These are phyloP conservation scores for Poecilia wingei DNA, from an alignment of 2,797 vertebrate genomes.

Conservation along the genomic window DNA sequence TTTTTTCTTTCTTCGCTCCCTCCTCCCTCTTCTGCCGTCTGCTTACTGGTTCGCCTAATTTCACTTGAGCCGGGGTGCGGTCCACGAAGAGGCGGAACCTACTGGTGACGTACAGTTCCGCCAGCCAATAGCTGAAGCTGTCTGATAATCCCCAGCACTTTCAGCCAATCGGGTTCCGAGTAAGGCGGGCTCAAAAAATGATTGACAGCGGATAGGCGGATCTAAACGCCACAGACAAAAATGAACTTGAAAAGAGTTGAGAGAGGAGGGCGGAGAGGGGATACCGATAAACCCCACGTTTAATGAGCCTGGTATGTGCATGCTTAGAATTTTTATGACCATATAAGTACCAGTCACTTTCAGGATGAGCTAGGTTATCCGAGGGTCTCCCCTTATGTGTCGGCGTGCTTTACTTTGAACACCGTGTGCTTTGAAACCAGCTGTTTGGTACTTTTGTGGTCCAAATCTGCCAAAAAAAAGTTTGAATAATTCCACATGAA, in stretches of 20 bases:
- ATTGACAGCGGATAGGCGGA: constrained; percentile 39
- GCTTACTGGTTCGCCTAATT: constrained; percentile 68
- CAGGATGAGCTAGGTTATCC: constrained; percentile 69
- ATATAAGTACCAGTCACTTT: constrained; percentile 82
- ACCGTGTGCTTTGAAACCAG: constrained; percentile 37
- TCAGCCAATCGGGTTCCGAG: constrained; percentile 60
- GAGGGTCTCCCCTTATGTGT: constrained; percentile 58
- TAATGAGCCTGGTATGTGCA: constrained; percentile 84
- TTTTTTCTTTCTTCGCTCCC: constrained; percentile 30
- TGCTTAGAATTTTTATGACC: constrained; percentile 83
- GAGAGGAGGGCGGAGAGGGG: constrained; percentile 46
- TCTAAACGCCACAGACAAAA: constrained; percentile 26
- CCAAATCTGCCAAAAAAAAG: constrained; percentile 9
- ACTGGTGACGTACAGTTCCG: constrained; percentile 3
- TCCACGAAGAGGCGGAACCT: constrained; percentile 63
- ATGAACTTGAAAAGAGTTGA: constrained; percentile 70
- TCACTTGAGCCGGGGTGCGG: constrained; percentile 78
- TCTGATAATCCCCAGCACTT: constrained; percentile 1
- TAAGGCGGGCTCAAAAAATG: constrained; percentile 5
- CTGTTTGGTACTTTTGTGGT: constrained; percentile 28
- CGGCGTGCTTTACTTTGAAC: constrained; percentile 45
- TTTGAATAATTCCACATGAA: not conserved
- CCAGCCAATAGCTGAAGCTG: constrained; percentile 48
- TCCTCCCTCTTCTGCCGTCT: constrained; percentile 71
- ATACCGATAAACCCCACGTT: constrained; percentile 72